These are phyloP conservation scores for Montipora foliosa DNA, from an alignment of 64 coral and sea anemone genomes.

Conservation along the genomic window DNA sequence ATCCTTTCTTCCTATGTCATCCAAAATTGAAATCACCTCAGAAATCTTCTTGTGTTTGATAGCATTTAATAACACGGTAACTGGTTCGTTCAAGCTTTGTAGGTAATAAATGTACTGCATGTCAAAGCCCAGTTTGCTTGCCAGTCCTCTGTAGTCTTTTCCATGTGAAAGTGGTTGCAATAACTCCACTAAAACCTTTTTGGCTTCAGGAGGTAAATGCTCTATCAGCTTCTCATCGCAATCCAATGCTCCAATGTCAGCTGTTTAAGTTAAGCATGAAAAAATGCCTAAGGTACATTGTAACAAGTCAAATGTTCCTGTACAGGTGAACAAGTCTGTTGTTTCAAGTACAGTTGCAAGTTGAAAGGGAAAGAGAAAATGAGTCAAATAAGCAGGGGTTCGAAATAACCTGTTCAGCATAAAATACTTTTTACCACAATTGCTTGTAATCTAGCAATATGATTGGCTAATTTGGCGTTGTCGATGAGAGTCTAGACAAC, in stretches of 20 bases:
- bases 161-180: constrained; percentile 43
- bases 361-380: no score
- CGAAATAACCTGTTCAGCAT: no score
- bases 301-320: no score
- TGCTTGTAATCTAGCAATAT: no score
- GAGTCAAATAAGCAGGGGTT: no score
- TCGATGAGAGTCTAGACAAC: no score
- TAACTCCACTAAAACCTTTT: constrained; percentile 5
- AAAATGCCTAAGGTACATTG: not conserved
- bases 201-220: constrained; percentile 62
- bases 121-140: constrained; percentile 53
- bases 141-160: constrained; percentile 65
- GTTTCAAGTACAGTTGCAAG: no score
- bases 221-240: constrained; percentile 50
- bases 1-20: constrained; percentile 63
- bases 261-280: not conserved
- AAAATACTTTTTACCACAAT: no score
- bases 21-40: constrained; percentile 41
- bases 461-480: no score
- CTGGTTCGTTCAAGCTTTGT: constrained; percentile 50
- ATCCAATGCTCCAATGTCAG: not conserved
- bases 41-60: constrained; percentile 23
- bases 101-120: constrained; percentile 53
- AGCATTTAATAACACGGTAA: constrained; percentile 10
- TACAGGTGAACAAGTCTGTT: no score